A percentile compares a stretch with the other conserved stretches of the same genome.
Evolutionary conservation across 2,113 vertebrate genomes (phyloP).

Genomic region (Zosterops pallidus): DNA sequence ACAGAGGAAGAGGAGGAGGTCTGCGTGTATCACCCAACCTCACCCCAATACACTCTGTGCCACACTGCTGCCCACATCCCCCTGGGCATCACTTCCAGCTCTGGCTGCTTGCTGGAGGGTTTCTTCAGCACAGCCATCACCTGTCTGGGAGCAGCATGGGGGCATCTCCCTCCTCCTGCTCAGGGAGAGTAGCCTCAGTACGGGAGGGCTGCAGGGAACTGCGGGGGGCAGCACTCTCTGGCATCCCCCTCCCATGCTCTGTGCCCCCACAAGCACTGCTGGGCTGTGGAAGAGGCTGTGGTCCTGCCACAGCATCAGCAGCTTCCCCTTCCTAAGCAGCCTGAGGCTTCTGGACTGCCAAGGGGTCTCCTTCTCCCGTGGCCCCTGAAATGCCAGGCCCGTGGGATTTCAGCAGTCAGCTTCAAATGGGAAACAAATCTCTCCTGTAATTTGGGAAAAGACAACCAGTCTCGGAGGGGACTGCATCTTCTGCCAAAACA

Average conservation of each 20-base stretch:
- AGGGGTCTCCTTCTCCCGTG: background rate
- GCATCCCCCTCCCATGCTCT: background rate
- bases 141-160: accelerated
- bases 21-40: background rate
- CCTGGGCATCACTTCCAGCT: background rate
- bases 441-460: slow-evolving; percentile 26
- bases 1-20: background rate
- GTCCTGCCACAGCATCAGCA: accelerated
- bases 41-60: accelerated
- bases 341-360: background rate
- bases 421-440: slow-evolving; percentile 63
- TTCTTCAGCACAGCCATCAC: background rate
- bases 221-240: background rate
- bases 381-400: background rate
- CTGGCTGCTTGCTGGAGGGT: background rate
- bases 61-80: background rate
- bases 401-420: background rate
- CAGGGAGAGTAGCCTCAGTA: accelerated
- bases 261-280: background rate
- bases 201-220: background rate
- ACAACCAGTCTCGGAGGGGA: slow-evolving; percentile 33
- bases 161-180: background rate
- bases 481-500: slow-evolving; percentile 56
- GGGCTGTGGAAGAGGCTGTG: background rate
- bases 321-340: background rate